Evolutionary conservation across 2,888 invertebrate species (phyloP).

Genomic region (Cheilosia grossa): DNA sequence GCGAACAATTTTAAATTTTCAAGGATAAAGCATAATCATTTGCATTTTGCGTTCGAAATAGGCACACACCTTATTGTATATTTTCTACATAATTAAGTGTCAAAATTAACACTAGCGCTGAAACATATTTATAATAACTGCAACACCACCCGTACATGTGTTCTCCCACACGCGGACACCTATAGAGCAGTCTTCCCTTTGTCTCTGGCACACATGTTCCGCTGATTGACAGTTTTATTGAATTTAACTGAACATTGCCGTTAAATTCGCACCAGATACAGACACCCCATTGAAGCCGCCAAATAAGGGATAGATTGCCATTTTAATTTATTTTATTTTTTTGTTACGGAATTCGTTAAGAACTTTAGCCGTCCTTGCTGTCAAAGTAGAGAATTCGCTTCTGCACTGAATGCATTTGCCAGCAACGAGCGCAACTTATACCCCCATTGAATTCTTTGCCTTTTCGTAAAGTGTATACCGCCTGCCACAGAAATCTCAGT

Average conservation of each 20-base stretch:
- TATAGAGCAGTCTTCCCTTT: too few relatives aligned
- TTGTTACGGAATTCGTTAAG: constrained; percentile 53
- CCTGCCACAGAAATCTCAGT: constrained; percentile 43
- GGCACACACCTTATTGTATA: background rate
- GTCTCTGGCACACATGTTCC: constrained; percentile 5
- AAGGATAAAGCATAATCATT: constrained; percentile 52
- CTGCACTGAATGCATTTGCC: constrained; percentile 28
- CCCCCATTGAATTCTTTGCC: constrained; percentile 51
- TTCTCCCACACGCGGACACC: too few relatives aligned
- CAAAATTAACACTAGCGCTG: constrained; percentile 48
- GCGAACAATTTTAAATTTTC: constrained; percentile 20
- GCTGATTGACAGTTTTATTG: constrained; percentile 55
- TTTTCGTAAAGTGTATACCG: constrained; percentile 38
- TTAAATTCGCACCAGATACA: constrained; percentile 15
- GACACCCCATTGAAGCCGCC: background rate
- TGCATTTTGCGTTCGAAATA: background rate
- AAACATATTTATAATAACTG: constrained; percentile 45
- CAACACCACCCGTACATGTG: background rate
- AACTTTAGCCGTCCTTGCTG: constrained; percentile 9
- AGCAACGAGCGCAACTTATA: constrained; percentile 31
- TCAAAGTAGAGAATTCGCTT: constrained; percentile 33
- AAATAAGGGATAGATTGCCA: constrained; percentile 14
- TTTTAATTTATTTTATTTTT: constrained; percentile 64
- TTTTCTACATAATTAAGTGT: constrained; percentile 46
- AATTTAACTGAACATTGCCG: constrained; percentile 28